Percentiles rank a stretch among this genome's conserved stretches.
These are phyloP conservation scores for Siniperca chuatsi DNA, from an alignment of 2,113 vertebrate genomes.

Conservation along the genomic window DNA sequence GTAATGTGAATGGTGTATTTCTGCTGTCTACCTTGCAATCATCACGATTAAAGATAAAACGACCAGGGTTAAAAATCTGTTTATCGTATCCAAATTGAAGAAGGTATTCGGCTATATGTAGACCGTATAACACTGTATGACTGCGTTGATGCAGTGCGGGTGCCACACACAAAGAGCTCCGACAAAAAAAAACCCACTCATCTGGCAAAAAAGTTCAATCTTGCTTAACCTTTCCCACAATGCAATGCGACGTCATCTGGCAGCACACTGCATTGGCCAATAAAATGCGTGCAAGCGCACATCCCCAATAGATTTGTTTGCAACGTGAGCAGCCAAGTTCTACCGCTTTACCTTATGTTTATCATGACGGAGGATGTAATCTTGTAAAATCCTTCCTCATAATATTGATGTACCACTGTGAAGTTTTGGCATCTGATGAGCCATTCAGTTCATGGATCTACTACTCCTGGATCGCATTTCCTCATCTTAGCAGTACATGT, in stretches of 20 bases:
- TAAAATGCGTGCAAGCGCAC: not conserved
- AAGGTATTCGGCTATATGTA: not conserved
- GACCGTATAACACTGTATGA: not conserved
- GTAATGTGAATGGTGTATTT: not conserved
- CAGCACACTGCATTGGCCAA: not conserved
- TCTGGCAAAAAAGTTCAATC: not conserved
- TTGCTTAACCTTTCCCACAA: not conserved
- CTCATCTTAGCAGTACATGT: not conserved
- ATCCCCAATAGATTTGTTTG: not conserved
- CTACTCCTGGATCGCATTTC: conserved; percentile 4
- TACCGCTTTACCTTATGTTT: not conserved
- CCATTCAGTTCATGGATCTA: not conserved
- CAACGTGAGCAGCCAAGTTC: no score
- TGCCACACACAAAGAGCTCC: not conserved
- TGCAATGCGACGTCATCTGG: not conserved
- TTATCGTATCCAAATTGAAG: not conserved
- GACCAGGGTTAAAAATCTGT: not conserved
- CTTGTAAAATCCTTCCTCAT: not conserved
- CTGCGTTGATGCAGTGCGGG: not conserved
- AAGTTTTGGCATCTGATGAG: conserved; percentile 1
- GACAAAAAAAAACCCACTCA: not conserved
- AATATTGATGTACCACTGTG: not conserved
- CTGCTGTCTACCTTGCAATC: not conserved
- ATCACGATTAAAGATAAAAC: not conserved
- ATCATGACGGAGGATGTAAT: not conserved